Evolutionary conservation across 2,888 invertebrate genomes (phyloP).

Genomic region (Fragum sueziense): DNA sequence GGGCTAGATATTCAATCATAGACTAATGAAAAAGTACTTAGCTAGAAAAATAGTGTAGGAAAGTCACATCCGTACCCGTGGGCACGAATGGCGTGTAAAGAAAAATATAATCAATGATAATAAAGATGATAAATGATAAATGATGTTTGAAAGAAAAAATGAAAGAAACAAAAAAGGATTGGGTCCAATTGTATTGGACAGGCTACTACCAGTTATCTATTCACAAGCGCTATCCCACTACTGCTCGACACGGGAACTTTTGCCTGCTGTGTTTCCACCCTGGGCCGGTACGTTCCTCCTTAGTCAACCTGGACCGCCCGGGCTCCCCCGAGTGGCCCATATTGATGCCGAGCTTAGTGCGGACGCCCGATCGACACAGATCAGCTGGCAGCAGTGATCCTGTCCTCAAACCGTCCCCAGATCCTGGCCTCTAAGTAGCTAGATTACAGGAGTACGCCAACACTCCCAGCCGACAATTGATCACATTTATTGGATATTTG

Average conservation of each 20-base stretch:
- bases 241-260: conserved; percentile 99
- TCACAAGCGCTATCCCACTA: conserved; percentile 87
- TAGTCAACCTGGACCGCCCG: conserved; percentile 92
- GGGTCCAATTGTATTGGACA: conserved; percentile 90
- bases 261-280: conserved; percentile 90
- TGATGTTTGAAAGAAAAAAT: not conserved
- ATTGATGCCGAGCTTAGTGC: conserved; percentile 98
- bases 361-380: conserved; percentile 93
- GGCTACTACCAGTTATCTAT: conserved; percentile 89
- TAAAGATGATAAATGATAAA: not conserved
- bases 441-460: conserved; percentile 99
- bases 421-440: conserved; percentile 96
- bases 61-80: too few relatives aligned
- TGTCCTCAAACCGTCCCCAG: conserved; percentile 96
- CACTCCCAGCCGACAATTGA: conserved; percentile 88
- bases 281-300: conserved; percentile 94
- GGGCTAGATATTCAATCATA: too few relatives aligned
- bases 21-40: too few relatives aligned
- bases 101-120: too few relatives aligned
- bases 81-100: too few relatives aligned
- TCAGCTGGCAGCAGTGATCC: conserved; percentile 87
- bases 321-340: conserved; percentile 95
- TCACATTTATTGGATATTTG: conserved; percentile 6
- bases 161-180: conserved; percentile 86
- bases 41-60: too few relatives aligned